A percentile compares a stretch with the other conserved stretches of the same genome.
Evolutionary conservation across 2,888 invertebrate species (phyloP).

Genomic region (Chrysodeixis includens): DNA sequence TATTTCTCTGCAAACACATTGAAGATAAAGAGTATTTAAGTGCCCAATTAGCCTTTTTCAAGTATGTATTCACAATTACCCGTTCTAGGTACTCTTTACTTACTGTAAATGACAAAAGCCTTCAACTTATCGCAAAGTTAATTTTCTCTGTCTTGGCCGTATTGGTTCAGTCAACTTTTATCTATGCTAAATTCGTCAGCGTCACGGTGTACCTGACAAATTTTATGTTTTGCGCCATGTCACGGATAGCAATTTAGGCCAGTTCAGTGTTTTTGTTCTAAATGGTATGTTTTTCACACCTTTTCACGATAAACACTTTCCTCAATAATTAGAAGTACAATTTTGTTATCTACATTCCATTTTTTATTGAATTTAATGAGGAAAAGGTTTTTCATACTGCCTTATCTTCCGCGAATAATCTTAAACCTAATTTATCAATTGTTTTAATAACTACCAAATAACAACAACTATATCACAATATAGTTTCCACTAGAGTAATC

Average conservation of each 20-base stretch:
- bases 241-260: conserved; percentile 26
- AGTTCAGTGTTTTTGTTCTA: conserved; percentile 15
- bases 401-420: too few relatives aligned
- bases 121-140: conserved; percentile 23
- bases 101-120: too few relatives aligned
- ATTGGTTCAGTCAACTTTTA: conserved; percentile 19
- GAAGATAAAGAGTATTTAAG: too few relatives aligned
- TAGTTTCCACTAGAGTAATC: conserved; percentile 50
- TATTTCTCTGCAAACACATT: too few relatives aligned
- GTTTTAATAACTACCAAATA: not conserved
- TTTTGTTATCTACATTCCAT: too few relatives aligned
- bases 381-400: too few relatives aligned
- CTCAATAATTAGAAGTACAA: too few relatives aligned
- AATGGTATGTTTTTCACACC: not conserved
- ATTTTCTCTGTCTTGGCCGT: conserved; percentile 6
- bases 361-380: too few relatives aligned
- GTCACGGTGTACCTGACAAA: conserved; percentile 2
- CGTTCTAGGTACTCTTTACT: too few relatives aligned
- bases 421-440: not conserved
- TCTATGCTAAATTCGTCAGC: conserved; percentile 35
- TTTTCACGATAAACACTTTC: not conserved
- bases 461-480: not conserved
- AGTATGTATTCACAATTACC: too few relatives aligned
- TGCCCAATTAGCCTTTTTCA: too few relatives aligned
- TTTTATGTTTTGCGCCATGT: conserved; percentile 9